Evolutionary conservation across 2,113 vertebrate genomes (phyloP).

Genomic region (Speoplatyrhinus poulsoni): DNA sequence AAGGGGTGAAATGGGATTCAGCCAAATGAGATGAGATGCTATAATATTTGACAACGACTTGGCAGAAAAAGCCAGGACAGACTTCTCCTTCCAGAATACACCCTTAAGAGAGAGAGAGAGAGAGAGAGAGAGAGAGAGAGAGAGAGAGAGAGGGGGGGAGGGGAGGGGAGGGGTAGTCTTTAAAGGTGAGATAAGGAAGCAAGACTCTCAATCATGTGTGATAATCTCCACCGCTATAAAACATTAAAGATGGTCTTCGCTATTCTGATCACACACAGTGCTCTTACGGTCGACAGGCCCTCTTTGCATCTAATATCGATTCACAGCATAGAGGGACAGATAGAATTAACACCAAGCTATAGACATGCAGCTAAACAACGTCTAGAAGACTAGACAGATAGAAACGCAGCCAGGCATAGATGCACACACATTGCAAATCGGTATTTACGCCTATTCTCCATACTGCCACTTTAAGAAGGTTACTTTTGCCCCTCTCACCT

Average conservation of each 20-base stretch:
- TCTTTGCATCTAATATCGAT: too few relatives aligned
- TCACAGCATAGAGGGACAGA: too few relatives aligned
- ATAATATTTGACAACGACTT: slow-evolving; percentile 56
- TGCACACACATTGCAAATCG: slow-evolving; percentile 28
- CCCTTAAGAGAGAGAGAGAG: too few relatives aligned
- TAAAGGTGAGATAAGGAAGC: slow-evolving; percentile 9
- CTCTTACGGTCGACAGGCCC: too few relatives aligned
- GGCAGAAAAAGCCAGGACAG: slow-evolving; percentile 52
- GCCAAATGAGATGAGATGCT: slow-evolving; percentile 4
- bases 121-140: slow-evolving; percentile 10
- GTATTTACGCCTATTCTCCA: slow-evolving; percentile 79
- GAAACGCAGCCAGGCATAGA: background rate
- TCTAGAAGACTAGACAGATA: too few relatives aligned
- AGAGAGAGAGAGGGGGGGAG: background rate
- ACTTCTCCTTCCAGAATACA: slow-evolving; percentile 53
- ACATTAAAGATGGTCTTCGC: background rate
- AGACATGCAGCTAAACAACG: too few relatives aligned
- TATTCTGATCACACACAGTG: too few relatives aligned
- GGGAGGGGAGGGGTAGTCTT: background rate
- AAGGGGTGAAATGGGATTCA: background rate
- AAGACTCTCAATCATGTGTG: slow-evolving; percentile 21
- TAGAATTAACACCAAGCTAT: too few relatives aligned
- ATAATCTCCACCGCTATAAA: slow-evolving; percentile 23
- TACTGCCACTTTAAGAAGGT: slow-evolving; percentile 77
- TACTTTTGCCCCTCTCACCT: slow-evolving; percentile 74